Base-by-base conservation (phyloP, 2,888 invertebrate genomes). In the Melieria picta region DNA sequence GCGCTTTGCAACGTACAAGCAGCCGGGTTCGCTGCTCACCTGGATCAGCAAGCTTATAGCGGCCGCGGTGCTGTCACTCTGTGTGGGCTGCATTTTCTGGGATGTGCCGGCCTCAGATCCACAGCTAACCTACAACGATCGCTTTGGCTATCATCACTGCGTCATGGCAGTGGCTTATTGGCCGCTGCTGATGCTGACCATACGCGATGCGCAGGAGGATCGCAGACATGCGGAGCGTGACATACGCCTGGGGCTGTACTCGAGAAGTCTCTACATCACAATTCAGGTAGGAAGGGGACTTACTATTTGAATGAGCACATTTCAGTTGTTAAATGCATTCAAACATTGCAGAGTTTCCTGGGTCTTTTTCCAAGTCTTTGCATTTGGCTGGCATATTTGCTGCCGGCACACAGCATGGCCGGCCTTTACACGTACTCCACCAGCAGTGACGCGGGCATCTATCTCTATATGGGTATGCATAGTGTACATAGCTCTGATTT, bases 401-500 rank as follows among this genome's bases (percentile, higher is more conserved):
- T 96, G 72, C 97, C 97, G 13, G 94, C 95, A 60, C 95, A 94
- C 84, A 94, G 94, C 16, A 95, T 96, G 95, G 92, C 93, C 45
- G 95, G 95, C 0, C 87, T 95, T 0, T 94, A 95, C 79, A 91
- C 92, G 79, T 92, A 92, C 81, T 89, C 90, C 10, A 88, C 89
- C 11, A 90, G 88, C 62, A 90, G 91, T 80, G 89, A 91, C 78
- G 91, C 91, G 68, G 92, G 92, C 76, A 92, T 93, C 83, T 92
- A 92, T 84, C 87, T 91, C 76, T 92, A 92, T 83, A 89, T 92
- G 88, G 92, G 92, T 92, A 86, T 86, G 85, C 74, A 42, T 13
- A 42, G 48, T 5, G 1, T 1, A 55, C 1, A 7, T 30, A 56
- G 7, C 4, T 7, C 10, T 56, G 5, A 47, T 1, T 48, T 30